Evolutionary conservation across 2,113 vertebrate species (phyloP).

Genomic region (Stictonetta naevosa): DNA sequence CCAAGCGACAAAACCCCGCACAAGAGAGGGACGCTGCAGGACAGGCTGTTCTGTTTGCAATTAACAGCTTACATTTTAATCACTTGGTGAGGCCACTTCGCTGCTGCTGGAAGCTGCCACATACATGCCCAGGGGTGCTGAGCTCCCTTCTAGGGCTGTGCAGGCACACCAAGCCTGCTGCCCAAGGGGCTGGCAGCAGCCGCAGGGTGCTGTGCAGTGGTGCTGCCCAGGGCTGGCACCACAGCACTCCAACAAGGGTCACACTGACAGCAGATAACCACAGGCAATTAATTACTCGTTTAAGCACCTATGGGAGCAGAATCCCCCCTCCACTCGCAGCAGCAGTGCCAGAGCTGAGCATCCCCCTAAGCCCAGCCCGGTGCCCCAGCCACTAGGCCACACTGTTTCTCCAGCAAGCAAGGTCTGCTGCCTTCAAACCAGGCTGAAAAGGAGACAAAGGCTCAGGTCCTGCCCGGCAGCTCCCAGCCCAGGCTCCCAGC

Average conservation of each 20-base stretch:
- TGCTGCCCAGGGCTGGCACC: background rate
- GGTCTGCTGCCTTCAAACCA: background rate
- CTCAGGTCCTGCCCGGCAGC: background rate
- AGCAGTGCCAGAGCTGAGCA: background rate
- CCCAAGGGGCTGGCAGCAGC: no score
- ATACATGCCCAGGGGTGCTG: no score
- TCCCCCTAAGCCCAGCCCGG: background rate
- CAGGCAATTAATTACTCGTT: background rate
- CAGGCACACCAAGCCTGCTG: background rate
- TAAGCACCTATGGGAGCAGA: background rate
- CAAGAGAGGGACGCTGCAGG: background rate
- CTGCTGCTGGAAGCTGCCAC: background rate
- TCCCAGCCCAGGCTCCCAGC: background rate
- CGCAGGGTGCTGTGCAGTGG: background rate
- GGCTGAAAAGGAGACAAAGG: background rate
- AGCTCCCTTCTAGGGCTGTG: background rate
- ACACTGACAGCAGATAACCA: background rate
- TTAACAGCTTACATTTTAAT: background rate
- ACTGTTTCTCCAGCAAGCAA: background rate
- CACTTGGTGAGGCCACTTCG: background rate
- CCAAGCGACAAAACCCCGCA: background rate
- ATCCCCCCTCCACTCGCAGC: rapidly evolving
- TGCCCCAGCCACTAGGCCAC: background rate
- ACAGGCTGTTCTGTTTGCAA: background rate
- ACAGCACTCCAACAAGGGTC: background rate